A percentile compares a stretch with the other conserved stretches of the same genome.
Conservation (phyloP, 1,140 invertebrate species). For the Hylyphantes graminicola region DNA sequence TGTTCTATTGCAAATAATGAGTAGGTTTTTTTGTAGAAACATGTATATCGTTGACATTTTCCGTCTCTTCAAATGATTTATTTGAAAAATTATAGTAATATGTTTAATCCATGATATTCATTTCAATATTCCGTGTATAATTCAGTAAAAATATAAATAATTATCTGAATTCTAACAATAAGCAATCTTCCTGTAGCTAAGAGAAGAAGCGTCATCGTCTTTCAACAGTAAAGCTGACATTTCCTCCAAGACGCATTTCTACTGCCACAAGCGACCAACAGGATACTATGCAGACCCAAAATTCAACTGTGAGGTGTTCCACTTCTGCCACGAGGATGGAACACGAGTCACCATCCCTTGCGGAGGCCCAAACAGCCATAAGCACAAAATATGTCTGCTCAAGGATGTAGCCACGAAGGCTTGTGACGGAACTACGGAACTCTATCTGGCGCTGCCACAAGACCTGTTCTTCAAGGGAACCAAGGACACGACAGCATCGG, state of each 20-base stretch:
- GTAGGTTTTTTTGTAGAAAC: too few species aligned
- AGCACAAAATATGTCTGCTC: slow-evolving; percentile 39
- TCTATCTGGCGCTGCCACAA: slow-evolving; percentile 17
- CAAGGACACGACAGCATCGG: slow-evolving; percentile 42
- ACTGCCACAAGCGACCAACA: slow-evolving; percentile 20
- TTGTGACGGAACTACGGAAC: slow-evolving; percentile 20
- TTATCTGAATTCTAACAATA: neutral
- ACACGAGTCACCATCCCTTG: slow-evolving; percentile 45
- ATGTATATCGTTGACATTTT: too few species aligned
- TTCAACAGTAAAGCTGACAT: neutral
- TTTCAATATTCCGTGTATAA: too few species aligned
- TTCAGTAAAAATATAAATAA: neutral
- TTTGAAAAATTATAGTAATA: too few species aligned
- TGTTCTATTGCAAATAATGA: too few species aligned
- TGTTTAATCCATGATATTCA: too few species aligned
- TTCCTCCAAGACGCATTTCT: slow-evolving; percentile 3
- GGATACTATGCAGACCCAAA: slow-evolving; percentile 54
- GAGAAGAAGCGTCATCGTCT: neutral
- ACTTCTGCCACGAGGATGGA: slow-evolving; percentile 48
- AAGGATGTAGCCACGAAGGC: slow-evolving; percentile 24
- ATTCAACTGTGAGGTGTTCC: slow-evolving; percentile 49
- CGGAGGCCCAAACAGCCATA: neutral
- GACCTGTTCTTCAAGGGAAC: slow-evolving; percentile 22
- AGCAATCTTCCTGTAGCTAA: neutral
- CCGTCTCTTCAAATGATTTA: too few species aligned